These are phyloP conservation scores for Spongia lamella DNA, from an alignment of 37 sponge, comb jelly and placozoan genomes.

Conservation along the genomic window DNA sequence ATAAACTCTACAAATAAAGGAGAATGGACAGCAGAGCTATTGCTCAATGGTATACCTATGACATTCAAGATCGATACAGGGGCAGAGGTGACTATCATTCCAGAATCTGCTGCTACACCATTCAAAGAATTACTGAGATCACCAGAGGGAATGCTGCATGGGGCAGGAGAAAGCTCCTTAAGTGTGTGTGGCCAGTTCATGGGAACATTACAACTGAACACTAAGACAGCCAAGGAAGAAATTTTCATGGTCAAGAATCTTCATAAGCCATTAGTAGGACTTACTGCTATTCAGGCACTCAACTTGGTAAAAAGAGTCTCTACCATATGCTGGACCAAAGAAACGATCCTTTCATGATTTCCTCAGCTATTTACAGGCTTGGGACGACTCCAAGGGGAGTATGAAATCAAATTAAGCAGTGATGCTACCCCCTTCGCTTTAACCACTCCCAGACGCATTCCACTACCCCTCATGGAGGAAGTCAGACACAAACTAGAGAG, in stretches of 20 bases:
- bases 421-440: slow-evolving; percentile 19
- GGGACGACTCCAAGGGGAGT: slow-evolving; percentile 29
- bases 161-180: neutral
- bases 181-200: neutral
- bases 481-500: slow-evolving; percentile 30
- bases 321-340: neutral
- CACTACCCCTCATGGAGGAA: slow-evolving; percentile 29
- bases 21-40: no score
- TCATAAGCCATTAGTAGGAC: no score
- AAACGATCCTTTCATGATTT: neutral
- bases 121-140: neutral
- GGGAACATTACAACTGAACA: neutral
- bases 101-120: neutral
- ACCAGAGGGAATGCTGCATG: neutral
- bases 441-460: slow-evolving; percentile 36
- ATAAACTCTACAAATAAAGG: no score
- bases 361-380: slow-evolving; percentile 29
- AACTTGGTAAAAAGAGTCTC: slow-evolving; percentile 1
- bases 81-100: neutral
- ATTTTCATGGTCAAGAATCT: no score
- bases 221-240: no score
- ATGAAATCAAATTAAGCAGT: slow-evolving; percentile 6
- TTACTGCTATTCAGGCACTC: slow-evolving; percentile 24
- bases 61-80: neutral
- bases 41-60: neutral